Conservation (phyloP, 2,113 vertebrate genomes). For the Lampris incognitus region DNA sequence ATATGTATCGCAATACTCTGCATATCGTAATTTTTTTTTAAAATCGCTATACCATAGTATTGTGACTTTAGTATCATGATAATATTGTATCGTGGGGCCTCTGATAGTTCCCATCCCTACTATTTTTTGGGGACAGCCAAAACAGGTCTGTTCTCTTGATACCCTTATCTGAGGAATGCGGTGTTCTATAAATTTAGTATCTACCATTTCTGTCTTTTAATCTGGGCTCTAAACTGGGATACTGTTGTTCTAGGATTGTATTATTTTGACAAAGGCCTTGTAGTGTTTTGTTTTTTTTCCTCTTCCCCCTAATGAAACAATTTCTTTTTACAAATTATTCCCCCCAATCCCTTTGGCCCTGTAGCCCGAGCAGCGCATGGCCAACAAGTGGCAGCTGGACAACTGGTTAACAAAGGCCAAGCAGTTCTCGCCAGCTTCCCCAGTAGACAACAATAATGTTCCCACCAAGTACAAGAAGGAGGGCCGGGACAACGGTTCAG, state of each 20-base stretch:
- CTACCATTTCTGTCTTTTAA: background rate
- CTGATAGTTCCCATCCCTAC: no score
- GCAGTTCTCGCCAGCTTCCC: constrained; percentile 94
- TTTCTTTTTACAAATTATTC: background rate
- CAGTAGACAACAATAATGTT: constrained; percentile 90
- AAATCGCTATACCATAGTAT: no score
- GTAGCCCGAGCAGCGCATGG: constrained; percentile 92
- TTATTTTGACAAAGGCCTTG: background rate
- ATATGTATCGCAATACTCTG: no score
- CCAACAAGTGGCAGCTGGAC: constrained; percentile 98
- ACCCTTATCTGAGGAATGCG: no score
- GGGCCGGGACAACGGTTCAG: constrained; percentile 86
- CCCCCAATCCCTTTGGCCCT: constrained; percentile 35
- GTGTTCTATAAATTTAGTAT: background rate
- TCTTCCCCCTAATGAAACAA: background rate
- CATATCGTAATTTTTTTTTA: no score
- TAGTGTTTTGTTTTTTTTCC: background rate
- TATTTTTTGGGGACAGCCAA: no score
- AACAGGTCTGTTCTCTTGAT: no score
- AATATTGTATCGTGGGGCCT: no score
- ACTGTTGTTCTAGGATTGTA: background rate
- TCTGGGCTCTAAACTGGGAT: background rate
- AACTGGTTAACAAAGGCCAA: constrained; percentile 98
- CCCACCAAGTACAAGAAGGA: constrained; percentile 94
- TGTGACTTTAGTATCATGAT: no score